These are phyloP conservation scores for Grammatotria lemairii DNA, from an alignment of 2,113 vertebrate species.

Conservation along the genomic window DNA sequence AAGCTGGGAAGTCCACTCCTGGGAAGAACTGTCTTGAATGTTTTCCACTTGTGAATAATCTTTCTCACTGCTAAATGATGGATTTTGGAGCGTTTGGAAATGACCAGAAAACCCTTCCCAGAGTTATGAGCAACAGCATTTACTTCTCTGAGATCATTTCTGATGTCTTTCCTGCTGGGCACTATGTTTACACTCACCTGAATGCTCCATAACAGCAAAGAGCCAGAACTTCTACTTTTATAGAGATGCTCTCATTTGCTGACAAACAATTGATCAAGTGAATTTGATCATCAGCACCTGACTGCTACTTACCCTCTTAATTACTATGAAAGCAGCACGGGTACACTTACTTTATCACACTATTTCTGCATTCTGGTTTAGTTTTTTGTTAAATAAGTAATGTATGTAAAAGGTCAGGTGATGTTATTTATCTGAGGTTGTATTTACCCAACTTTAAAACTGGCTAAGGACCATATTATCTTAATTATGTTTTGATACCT, in stretches of 20 bases:
- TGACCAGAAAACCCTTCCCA: not conserved
- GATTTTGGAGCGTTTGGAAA: not conserved
- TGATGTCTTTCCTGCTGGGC: not conserved
- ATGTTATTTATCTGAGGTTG: not conserved
- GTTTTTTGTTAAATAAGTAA: not conserved
- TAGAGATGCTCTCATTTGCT: not conserved
- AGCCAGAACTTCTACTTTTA: not conserved
- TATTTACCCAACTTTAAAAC: not conserved
- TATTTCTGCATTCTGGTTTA: not conserved
- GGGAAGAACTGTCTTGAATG: not conserved
- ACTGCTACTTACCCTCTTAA: not conserved
- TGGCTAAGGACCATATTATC: not conserved
- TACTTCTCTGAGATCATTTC: not conserved
- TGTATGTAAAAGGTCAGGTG: not conserved
- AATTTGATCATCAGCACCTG: not conserved
- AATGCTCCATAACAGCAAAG: not conserved
- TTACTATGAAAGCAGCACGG: not conserved
- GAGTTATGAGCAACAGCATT: not conserved
- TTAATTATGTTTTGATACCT: not conserved
- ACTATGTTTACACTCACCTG: not conserved
- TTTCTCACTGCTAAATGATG: not conserved
- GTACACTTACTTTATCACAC: not conserved
- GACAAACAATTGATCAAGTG: not conserved
- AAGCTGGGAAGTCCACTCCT: not conserved
- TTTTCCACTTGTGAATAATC: not conserved